phyloP scores from a whole-genome alignment of 2,113 vertebrate genomes.

The Steatornis caripensis region DNA sequence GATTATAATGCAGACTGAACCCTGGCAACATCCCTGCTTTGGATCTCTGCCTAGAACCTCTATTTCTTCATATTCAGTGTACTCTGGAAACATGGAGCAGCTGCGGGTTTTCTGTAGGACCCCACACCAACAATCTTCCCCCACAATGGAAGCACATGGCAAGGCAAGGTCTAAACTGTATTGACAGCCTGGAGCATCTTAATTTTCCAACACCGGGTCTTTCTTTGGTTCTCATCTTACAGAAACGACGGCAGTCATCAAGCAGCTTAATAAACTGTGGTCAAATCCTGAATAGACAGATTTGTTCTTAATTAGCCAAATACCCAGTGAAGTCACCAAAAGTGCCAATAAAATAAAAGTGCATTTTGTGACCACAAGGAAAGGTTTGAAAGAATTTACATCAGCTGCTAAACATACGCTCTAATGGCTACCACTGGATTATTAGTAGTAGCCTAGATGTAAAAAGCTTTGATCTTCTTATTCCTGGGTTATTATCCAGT shows the following conservation, averaged over 20 bases:
- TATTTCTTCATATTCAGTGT: not conserved
- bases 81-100: not conserved
- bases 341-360: not conserved
- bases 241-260: not conserved
- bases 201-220: not conserved
- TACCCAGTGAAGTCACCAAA: not conserved
- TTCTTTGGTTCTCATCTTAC: not conserved
- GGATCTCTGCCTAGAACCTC: slow-evolving; percentile 42
- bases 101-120: not conserved
- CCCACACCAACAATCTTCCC: not conserved
- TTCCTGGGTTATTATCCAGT: slow-evolving; percentile 21
- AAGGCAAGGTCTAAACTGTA: not conserved
- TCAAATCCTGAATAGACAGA: not conserved
- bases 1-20: slow-evolving; percentile 14
- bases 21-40: slow-evolving; percentile 4
- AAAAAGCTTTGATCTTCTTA: slow-evolving; percentile 61
- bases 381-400: slow-evolving; percentile 5
- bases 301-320: not conserved
- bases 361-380: not conserved
- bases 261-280: not conserved
- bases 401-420: not conserved
- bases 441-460: slow-evolving; percentile 37
- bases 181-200: not conserved
- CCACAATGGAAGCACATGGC: not conserved
- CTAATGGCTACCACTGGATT: slow-evolving; percentile 33